phyloP scores from a whole-genome alignment of 2,888 invertebrate species.

The Antheraea assamensis region DNA sequence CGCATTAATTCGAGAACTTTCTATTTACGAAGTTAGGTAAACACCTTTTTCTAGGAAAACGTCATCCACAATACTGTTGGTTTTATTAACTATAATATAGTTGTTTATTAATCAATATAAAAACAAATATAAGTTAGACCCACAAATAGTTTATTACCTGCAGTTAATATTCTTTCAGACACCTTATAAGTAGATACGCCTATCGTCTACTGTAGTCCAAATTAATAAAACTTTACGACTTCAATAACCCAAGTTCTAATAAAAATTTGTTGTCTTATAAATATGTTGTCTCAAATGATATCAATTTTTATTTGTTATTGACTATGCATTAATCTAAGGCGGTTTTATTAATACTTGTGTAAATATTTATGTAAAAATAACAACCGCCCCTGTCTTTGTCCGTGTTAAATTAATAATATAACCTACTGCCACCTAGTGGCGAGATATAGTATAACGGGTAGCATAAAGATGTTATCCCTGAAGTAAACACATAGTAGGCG shows the following conservation, averaged over 20 bases:
- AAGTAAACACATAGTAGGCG: too few relatives aligned
- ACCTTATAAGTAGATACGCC: neutral
- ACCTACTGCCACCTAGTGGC: too few relatives aligned
- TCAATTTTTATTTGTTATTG: neutral
- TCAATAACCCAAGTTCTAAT: neutral
- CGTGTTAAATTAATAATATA: too few relatives aligned
- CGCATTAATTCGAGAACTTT: neutral
- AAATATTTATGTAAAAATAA: too few relatives aligned
- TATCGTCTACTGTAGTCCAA: neutral
- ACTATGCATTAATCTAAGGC: neutral
- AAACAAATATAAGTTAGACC: neutral
- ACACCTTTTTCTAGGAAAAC: neutral
- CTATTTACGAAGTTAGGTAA: neutral
- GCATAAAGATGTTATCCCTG: too few relatives aligned
- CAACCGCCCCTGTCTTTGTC: too few relatives aligned
- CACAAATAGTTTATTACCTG: neutral
- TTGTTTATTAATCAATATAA: neutral
- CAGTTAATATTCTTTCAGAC: neutral
- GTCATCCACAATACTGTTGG: neutral
- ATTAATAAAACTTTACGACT: neutral
- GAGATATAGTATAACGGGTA: too few relatives aligned
- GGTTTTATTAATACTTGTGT: neutral
- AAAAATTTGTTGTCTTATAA: neutral
- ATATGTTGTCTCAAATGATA: neutral
- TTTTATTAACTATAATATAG: slow-evolving; percentile 4